Evolutionary conservation across 1,140 invertebrate genomes (phyloP), one percentile per base, ranked within the genome.

Genomic region (Dendrolimus kikuchii): DNA sequence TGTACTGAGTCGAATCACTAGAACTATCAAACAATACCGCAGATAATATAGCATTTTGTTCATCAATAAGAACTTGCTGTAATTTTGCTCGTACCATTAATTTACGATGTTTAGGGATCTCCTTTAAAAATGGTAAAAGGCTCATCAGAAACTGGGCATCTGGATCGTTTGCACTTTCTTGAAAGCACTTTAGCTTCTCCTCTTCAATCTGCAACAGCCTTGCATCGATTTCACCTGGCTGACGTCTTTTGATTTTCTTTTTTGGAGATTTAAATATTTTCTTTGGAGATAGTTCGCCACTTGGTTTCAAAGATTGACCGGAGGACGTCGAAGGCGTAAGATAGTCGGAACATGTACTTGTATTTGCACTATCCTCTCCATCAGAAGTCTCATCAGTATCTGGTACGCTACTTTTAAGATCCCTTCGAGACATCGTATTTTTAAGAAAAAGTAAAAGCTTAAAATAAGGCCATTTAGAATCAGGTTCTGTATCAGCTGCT

Each of bases 91-190:
- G 23, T 23, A 23, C 23, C 23, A 23, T 23, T 23, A 23, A 23
- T 23, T 23, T 23, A 23, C 23, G 23, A 3, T 42, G 41, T 42
- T 42, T 42, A 3, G 41, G 41, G 41, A 7, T 42, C 2, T 42
- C 41, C 41, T 42, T 42, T 42, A 42, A 42, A 42, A 42, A 42
- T 42, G n/a, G 41, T 42, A 42, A 4, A 42, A 42, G 41, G 41
- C 41, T 42, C 41, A 42, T 42, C 41, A 42, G 41, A 42, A 42
- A 42, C 41, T 42, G 41, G 41, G 41, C 3, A 42, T 42, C 41
- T 2, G 41, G 41, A 42, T 42, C 41, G 41, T 42, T 42, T 42
- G 41, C 41, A 42, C 3, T 42, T 42, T 42, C 41, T 42, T 42
- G 3, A 7, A 42, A 42, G 41, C 41, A 42, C 41, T 42, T 42